Conservation (phyloP, 2,888 invertebrate genomes). For the Leptinotarsa juncta region DNA sequence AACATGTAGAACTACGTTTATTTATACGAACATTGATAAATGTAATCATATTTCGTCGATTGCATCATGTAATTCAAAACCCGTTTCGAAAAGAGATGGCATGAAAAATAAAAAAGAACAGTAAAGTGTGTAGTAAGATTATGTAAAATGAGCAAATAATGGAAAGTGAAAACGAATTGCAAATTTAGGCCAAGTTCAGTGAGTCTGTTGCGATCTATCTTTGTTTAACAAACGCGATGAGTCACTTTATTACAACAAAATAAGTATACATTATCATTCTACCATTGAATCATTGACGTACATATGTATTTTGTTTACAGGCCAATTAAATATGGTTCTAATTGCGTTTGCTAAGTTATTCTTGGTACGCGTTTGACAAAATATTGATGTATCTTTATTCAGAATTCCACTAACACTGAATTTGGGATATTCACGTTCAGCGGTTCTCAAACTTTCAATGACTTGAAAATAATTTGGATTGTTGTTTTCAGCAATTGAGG, state of each 20-base stretch:
- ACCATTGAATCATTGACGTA: slow-evolving; percentile 14
- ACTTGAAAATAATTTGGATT: no score
- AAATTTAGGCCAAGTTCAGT: slow-evolving; percentile 64
- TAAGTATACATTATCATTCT: slow-evolving; percentile 25
- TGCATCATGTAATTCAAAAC: slow-evolving; percentile 36
- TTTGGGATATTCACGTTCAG: not conserved
- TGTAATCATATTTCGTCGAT: not conserved
- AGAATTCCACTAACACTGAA: not conserved
- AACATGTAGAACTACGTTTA: not conserved
- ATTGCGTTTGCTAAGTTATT: slow-evolving; percentile 4
- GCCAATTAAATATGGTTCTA: slow-evolving; percentile 4
- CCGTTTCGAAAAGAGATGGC: slow-evolving; percentile 32
- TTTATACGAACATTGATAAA: no score
- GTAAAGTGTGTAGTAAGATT: slow-evolving; percentile 51
- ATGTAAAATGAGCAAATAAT: slow-evolving; percentile 61
- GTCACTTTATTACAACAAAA: slow-evolving; percentile 41
- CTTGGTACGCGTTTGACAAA: not conserved
- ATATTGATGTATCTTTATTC: not conserved
- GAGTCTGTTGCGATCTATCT: slow-evolving; percentile 47
- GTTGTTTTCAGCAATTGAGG: no score
- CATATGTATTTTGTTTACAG: slow-evolving; percentile 1
- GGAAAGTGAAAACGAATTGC: slow-evolving; percentile 62
- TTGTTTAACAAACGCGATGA: slow-evolving; percentile 45
- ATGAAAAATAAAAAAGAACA: slow-evolving; percentile 25
- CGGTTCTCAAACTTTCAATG: not conserved